Conservation (phyloP, 2,888 invertebrate genomes). For the Campoletis raptor region DNA sequence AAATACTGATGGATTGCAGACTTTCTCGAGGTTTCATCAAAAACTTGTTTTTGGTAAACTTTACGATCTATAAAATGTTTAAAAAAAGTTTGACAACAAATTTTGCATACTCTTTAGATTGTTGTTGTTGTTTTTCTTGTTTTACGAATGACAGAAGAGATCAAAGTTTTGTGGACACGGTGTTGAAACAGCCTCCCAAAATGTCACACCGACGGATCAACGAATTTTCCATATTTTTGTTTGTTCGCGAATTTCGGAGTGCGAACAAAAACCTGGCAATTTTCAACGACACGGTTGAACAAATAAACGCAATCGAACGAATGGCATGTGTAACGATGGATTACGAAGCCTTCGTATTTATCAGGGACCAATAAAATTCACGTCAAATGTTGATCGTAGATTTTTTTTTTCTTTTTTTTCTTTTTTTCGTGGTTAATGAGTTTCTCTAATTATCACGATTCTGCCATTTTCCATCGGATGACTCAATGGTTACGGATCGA, state of each 20-base stretch:
- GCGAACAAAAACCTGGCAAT: neutral
- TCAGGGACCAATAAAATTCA: neutral
- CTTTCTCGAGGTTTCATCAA: neutral
- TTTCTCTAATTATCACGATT: conserved; percentile 11
- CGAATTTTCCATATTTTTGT: conserved; percentile 13
- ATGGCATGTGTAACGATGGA: neutral
- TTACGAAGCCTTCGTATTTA: neutral
- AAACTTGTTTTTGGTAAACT: neutral
- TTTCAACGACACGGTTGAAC: conserved; percentile 16
- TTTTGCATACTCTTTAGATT: neutral
- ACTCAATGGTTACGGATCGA: conserved; percentile 6
- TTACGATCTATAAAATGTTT: neutral
- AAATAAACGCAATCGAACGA: conserved; percentile 1
- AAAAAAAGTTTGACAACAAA: neutral
- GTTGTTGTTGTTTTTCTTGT: neutral
- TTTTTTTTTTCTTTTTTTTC: neutral
- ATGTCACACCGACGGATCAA: neutral
- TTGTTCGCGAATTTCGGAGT: conserved; percentile 13
- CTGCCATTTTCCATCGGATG: neutral
- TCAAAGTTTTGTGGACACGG: neutral
- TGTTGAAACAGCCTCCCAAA: neutral
- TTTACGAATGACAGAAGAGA: neutral
- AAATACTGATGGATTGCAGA: neutral
- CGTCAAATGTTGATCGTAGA: neutral
- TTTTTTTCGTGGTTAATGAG: conserved; percentile 13